Evolutionary conservation across 2,797 vertebrate species (phyloP), one percentile per base, ranked within the genome.

Genomic region (Alectoris magna): DNA sequence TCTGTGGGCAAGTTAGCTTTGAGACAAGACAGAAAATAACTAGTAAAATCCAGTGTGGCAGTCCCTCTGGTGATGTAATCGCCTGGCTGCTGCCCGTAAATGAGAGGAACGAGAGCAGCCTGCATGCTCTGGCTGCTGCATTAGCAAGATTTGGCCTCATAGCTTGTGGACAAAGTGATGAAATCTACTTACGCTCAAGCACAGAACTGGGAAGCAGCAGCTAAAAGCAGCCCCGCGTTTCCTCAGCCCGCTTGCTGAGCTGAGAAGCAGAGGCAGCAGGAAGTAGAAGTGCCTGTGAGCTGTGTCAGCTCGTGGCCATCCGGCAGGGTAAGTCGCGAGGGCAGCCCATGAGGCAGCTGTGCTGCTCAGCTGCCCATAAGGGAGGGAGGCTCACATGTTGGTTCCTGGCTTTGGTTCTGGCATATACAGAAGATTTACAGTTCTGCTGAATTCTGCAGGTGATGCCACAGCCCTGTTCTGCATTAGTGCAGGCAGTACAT

Each of bases 251-350:
- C 14, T 14, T 15, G 29, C 29, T n/a, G n/a, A 34, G 63, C 41
- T 15, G 84, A 66, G 2, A 7, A 56, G 72, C 60, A 38, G 87
- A 39, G 63, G 31, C 13, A 38, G 22, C 53, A 34, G 59, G 21
- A 71, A 64, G 12, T 10, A 16, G 63, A 84, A 29, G 34, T 2
- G 10, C 31, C 39, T 9, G 34, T 11, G 71, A 60, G 9, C 4
- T 4, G 2, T 24, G 27, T 8, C 60, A 67, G 66, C 46, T 14
- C 4, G 6, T 0, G 11, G 27, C 68, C 7, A 21, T 16, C 39
- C 9, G 44, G 16, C 0, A 1, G 11, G 3, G 3, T 63, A 80
- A 55, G 58, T 8, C 14, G 27, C 2, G 1, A n/a, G 36, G 21
- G 5, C 34, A 10, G 67, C 29, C 1, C 1, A 5, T 5, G 43